Evolutionary conservation across 2,113 vertebrate species (phyloP), one percentile per base, ranked within the genome.

Genomic region (Chrysochloris asiatica): DNA sequence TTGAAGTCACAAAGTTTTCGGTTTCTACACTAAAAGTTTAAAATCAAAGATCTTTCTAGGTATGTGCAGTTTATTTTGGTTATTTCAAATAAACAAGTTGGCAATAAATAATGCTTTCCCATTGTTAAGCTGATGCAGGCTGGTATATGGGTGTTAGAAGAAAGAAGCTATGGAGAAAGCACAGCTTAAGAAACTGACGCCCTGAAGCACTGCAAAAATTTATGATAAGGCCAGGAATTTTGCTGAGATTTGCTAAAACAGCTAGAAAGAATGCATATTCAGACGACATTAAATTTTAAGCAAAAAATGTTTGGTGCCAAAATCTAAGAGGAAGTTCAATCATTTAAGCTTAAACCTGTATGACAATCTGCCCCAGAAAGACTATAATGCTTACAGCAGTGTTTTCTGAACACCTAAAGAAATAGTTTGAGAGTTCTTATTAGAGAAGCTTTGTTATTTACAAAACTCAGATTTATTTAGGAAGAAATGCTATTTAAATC

Each of bases 221-320:
- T 50, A 28, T 33, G 67, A 89, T 12, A 56, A 56, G 43, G 16
- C 52, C 36, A 45, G 73, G 47, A 9, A 61, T 92, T 43, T 76
- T 45, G 17, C 77, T 73, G 24, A 86, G 59, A 89, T 67, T 72
- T 73, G 36, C 52, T 90, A 59, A 91, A 88, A 92, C 33, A 85
- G 19, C 22, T 69, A 75, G 48, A 38, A 47, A 38, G 17, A 48
- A 8, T 56, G 33, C n/a, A 45, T 75, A 56, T 86, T 89, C 3
- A 79, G n/a, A 85, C 67, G 38, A 33, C 24, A 61, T 5, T 71
- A 92, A 71, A 82, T 30, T 91, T 78, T 33, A 90, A 48, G 47
- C 73, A 89, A 50, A 50, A 75, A 63, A 67, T 67, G 14, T 8
- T 21, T 83, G 38, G 28, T 84, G 45, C 19, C 33, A 84, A 82